Evolutionary conservation across 2,888 invertebrate genomes (phyloP), one percentile per base, ranked within the genome.

Genomic region (Melanargia galathea): DNA sequence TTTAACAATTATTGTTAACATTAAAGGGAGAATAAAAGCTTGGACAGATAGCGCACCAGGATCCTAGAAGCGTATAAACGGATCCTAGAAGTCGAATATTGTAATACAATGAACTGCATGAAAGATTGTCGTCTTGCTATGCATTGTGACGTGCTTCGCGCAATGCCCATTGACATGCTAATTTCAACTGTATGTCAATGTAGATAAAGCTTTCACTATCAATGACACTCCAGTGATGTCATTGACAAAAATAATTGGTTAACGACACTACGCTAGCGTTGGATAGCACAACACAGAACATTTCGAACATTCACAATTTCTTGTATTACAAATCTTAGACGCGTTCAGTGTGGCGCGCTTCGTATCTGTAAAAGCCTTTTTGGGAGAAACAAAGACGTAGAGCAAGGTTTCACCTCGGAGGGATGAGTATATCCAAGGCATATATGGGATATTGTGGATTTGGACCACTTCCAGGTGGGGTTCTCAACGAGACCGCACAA

Each of bases 391-490:
- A 22, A 20, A 35, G 20, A n/a, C 11, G 35, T 35, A 58, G 16
- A 45, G 18, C 16, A 58, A 20, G 18, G 62, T 58, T 60, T 49
- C 40, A 45, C 52, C 60, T 58, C 54, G 49, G 33, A n/a, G 52
- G 51, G 30, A 62, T 38, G 26, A 55, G 20, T 40, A 38, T 35
- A 58, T 54, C 57, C 64, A 61, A 33, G 51, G 60, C 55, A 56
- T 60, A 56, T 46, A 60, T 51, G 62, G 62, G 65, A 62, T 66
- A 67, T 64, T 63, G 66, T 67, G 62, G 64, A 59, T 67, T 60
- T 48, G 45, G 55, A 60, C 87, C 88, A 87, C 86, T 87, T 86
- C 60, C 67, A 86, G 84, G 87, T 89, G 87, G 87, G 69, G 78
- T 87, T 88, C 67, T 69, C 64, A 71, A 73, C 74, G 75, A 83